Evolutionary conservation across 2,888 invertebrate genomes (phyloP), one percentile per base, ranked within the genome.

Genomic region (Drosophila anomelani): DNA sequence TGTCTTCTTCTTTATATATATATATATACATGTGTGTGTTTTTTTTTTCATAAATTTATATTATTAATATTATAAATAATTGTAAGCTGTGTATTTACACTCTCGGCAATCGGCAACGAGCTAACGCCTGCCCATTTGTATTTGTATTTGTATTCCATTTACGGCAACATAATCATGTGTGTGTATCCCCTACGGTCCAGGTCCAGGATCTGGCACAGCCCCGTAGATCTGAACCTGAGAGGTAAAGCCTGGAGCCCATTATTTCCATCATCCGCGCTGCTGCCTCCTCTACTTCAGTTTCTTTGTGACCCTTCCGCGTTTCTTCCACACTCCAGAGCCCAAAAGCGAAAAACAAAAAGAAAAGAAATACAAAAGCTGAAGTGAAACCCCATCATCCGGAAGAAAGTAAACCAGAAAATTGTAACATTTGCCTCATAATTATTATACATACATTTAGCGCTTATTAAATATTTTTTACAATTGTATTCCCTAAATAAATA

Each of bases 401-500:
- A 66, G 53, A 60, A 64, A 64, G 51, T 71, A 68, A 62, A 36
- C 13, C 56, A 17, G 47, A 75, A 75, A 75, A 61, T 51, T 81
- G 58, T 68, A 75, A 74, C 81, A 80, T 81, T 83, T 84, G 85
- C 87, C 83, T 81, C 82, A 80, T 75, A 73, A 75, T 72, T 78
- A 80, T 81, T 83, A 81, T 71, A 81, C 75, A 73, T 58, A 63
- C 51, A 53, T 53, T 77, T 78, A 86, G 75, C 63, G 58, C 74
- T 76, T 85, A 83, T 79, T 75, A 74, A 79, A 75, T 80, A 80
- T 68, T 87, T 85, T 84, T 76, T 82, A 85, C 76, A 80, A 73
- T 75, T 87, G 80, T 82, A 84, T 79, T 80, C 60, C 79, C 79
- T 81, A 62, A 76, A 71, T 58, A 71, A 76, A 71, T 73, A 72